Conservation (phyloP, 1,140 invertebrate genomes). For the Drosophila sp. region DNA sequence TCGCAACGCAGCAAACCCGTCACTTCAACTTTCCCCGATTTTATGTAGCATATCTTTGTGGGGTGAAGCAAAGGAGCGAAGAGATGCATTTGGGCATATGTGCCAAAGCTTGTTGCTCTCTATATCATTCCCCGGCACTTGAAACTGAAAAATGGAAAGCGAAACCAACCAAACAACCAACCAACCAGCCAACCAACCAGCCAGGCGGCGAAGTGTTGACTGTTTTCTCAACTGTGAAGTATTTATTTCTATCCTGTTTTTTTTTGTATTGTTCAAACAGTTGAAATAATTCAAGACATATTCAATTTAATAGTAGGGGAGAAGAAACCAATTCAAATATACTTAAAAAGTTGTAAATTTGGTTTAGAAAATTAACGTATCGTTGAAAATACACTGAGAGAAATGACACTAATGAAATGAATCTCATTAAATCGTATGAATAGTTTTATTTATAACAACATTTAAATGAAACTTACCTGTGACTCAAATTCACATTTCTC, state of each 20-base stretch:
- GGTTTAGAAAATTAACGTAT: too few species aligned
- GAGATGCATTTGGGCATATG: constrained; percentile 21
- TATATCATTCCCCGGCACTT: constrained; percentile 15
- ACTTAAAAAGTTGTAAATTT: not conserved
- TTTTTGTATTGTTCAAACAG: constrained; percentile 12
- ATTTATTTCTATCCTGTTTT: not conserved
- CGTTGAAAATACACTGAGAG: too few species aligned
- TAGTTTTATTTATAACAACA: too few species aligned
- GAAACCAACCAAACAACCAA: constrained; percentile 18
- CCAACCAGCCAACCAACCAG: not conserved
- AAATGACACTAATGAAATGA: too few species aligned
- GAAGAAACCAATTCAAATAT: not conserved
- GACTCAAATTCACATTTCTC: too few species aligned
- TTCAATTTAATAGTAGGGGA: constrained; percentile 6
- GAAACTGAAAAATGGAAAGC: constrained; percentile 24
- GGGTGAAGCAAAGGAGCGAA: not conserved
- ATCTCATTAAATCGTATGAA: too few species aligned
- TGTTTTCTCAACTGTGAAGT: constrained; percentile 15
- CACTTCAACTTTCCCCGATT: constrained; percentile 15
- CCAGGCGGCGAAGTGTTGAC: constrained; percentile 17
- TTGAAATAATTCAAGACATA: constrained; percentile 13
- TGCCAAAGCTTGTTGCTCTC: constrained; percentile 20
- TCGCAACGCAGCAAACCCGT: constrained; percentile 8
- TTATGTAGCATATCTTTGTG: constrained; percentile 21
- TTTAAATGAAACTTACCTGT: too few species aligned